phyloP scores from a whole-genome alignment of 2,888 invertebrate species.

The Notocelia uddmanniana region DNA sequence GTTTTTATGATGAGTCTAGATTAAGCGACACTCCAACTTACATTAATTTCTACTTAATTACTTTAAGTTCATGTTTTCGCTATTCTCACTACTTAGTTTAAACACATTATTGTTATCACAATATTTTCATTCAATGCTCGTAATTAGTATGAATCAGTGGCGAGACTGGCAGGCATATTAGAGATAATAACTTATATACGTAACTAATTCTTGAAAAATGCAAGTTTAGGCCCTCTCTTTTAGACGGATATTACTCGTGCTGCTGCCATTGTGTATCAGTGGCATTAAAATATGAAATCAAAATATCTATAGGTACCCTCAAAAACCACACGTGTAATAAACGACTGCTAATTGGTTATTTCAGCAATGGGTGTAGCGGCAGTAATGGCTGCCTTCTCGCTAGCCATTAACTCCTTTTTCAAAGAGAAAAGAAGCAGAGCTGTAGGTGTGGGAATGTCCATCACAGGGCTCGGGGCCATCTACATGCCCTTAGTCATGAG shows the following conservation, averaged over 20 bases:
- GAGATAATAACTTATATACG: too few species aligned
- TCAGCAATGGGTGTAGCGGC: constrained; percentile 87
- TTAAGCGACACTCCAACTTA: background rate
- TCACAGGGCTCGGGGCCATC: constrained; percentile 89
- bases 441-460: constrained; percentile 87
- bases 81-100: too few species aligned
- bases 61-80: background rate
- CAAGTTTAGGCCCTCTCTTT: too few species aligned
- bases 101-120: too few species aligned
- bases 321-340: background rate
- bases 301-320: too few species aligned
- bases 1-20: constrained; percentile 58
- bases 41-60: background rate
- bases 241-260: too few species aligned
- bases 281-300: too few species aligned
- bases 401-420: constrained; percentile 89
- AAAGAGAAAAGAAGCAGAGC: constrained; percentile 87
- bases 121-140: too few species aligned
- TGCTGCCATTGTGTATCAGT: too few species aligned
- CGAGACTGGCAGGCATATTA: too few species aligned
- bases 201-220: too few species aligned
- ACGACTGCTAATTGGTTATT: constrained; percentile 56
- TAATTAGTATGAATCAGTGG: too few species aligned
- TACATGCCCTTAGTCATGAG: constrained; percentile 87
- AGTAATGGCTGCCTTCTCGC: constrained; percentile 86